A percentile compares a stretch with the other conserved stretches of the same genome.
Conservation (phyloP, 2,888 invertebrate genomes). For the Diloba caeruleocephala region DNA sequence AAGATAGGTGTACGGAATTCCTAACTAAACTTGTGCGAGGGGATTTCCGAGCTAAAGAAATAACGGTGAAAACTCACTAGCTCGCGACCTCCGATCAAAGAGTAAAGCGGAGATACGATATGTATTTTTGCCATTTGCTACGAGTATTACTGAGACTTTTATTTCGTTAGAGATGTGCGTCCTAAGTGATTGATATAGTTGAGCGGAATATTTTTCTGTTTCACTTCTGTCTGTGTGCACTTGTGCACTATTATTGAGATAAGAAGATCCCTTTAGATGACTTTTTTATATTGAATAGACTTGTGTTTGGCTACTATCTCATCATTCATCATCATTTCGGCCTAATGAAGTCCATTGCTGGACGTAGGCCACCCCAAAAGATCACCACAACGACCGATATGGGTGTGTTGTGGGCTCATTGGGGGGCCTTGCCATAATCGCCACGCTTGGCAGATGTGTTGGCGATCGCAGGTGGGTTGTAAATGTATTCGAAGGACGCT, state of each 20-base stretch:
- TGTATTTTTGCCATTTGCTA: conserved; percentile 40
- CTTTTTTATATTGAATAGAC: too few relatives aligned
- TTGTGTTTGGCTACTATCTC: too few relatives aligned
- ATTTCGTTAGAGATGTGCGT: conserved; percentile 34
- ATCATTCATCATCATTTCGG: too few relatives aligned
- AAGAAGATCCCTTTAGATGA: too few relatives aligned
- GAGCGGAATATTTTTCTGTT: conserved; percentile 1
- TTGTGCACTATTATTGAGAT: not conserved
- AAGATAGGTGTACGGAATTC: conserved; percentile 81
- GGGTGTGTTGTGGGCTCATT: too few relatives aligned
- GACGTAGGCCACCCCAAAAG: too few relatives aligned
- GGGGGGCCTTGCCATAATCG: too few relatives aligned
- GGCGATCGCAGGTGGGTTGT: too few relatives aligned
- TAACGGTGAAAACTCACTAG: conserved; percentile 68
- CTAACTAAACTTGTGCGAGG: conserved; percentile 78
- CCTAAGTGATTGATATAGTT: conserved; percentile 30
- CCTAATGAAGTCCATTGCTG: too few relatives aligned
- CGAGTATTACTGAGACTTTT: conserved; percentile 30
- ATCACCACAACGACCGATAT: too few relatives aligned
- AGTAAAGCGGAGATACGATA: conserved; percentile 50
- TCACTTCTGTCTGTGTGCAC: not conserved
- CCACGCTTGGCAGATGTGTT: too few relatives aligned
- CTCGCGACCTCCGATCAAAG: conserved; percentile 65
- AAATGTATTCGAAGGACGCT: too few relatives aligned
- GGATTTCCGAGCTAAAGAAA: conserved; percentile 78